Percentiles rank a stretch among this genome's conserved stretches.
Evolutionary conservation across 2,888 invertebrate species (phyloP).

Genomic region (Hyposoter didymator): DNA sequence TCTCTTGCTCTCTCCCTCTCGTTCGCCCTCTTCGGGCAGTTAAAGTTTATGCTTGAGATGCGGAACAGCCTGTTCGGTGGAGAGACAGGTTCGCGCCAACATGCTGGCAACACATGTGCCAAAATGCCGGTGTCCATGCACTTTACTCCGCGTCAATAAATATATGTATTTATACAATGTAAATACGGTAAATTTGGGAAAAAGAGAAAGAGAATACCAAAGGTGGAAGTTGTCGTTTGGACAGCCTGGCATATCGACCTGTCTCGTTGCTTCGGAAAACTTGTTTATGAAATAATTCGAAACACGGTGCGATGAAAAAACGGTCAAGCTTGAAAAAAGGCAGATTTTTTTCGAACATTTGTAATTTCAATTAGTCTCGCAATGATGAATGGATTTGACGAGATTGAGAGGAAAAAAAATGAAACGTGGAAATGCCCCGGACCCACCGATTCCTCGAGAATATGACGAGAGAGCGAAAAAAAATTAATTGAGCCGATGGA

Average conservation of each 20-base stretch:
- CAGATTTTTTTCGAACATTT: too few species aligned
- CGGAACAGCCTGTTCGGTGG: constrained; percentile 35
- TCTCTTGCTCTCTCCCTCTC: background rate
- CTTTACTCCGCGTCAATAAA: constrained; percentile 36
- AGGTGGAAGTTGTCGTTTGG: constrained; percentile 30
- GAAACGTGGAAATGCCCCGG: background rate
- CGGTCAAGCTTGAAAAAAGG: too few species aligned
- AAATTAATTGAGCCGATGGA: constrained; percentile 8
- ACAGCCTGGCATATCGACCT: constrained; percentile 12
- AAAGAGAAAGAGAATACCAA: constrained; percentile 13
- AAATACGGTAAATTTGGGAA: constrained; percentile 22
- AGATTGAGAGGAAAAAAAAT: background rate
- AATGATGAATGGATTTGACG: too few species aligned
- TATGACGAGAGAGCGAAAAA: background rate
- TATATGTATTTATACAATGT: background rate
- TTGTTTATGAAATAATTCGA: too few species aligned
- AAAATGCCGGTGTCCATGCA: constrained; percentile 49
- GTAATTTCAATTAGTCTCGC: too few species aligned
- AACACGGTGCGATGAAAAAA: background rate
- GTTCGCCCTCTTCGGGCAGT: constrained; percentile 37
- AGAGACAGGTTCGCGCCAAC: constrained; percentile 58
- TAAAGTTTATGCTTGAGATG: constrained; percentile 59
- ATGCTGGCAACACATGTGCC: constrained; percentile 65
- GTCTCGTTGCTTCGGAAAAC: background rate
- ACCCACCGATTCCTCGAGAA: background rate